Conservation (phyloP, 2,113 vertebrate species). For the Spizaetus ornatus region DNA sequence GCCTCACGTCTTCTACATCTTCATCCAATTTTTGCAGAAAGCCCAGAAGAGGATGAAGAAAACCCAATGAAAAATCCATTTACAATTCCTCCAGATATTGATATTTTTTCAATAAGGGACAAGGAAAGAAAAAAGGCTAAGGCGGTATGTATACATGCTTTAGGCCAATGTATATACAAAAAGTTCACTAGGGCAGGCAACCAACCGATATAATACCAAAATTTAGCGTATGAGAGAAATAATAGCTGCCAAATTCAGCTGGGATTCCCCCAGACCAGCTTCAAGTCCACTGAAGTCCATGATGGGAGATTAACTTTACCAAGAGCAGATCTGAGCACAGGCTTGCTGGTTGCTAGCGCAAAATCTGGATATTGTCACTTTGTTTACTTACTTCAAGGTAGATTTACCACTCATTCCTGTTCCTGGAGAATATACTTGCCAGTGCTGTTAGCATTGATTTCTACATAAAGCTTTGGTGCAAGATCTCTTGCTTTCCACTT, state of each 20-base stretch:
- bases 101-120: constrained; percentile 70
- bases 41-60: neutral
- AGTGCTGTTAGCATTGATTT: neutral
- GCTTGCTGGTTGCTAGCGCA: neutral
- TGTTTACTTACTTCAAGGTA: neutral
- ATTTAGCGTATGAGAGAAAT: neutral
- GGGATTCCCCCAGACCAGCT: neutral
- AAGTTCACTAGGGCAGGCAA: neutral
- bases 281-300: neutral
- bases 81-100: constrained; percentile 48
- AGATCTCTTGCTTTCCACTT: neutral
- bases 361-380: neutral
- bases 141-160: constrained; percentile 36
- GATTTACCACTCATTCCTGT: neutral
- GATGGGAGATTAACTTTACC: neutral
- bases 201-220: neutral
- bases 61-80: constrained; percentile 60
- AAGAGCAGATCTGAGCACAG: neutral
- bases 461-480: neutral
- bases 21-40: neutral
- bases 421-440: neutral
- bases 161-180: neutral
- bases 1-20: neutral
- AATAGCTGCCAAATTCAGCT: neutral
- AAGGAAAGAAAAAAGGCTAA: constrained; percentile 60